These are phyloP conservation scores for Drosophila subpulchrella DNA, from an alignment of 1,140 invertebrate genomes.

Conservation along the genomic window DNA sequence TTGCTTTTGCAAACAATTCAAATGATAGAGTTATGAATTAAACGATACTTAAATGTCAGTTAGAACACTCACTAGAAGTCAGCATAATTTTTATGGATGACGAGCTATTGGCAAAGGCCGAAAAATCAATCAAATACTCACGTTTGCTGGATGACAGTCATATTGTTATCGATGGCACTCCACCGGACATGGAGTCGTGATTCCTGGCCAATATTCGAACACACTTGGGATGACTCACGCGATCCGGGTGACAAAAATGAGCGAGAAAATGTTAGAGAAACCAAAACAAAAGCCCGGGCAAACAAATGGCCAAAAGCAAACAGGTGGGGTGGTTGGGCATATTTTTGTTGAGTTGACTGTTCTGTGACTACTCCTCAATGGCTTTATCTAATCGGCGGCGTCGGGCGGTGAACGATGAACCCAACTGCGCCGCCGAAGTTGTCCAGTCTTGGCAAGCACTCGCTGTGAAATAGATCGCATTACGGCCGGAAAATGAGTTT, in stretches of 20 bases:
- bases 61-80: background rate
- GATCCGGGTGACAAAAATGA: background rate
- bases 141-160: background rate
- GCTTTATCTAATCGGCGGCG: constrained; percentile 50
- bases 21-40: too few relatives aligned
- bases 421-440: constrained; percentile 15
- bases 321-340: constrained; percentile 10
- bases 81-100: background rate
- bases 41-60: background rate
- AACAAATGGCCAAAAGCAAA: constrained; percentile 55
- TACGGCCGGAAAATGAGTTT: constrained; percentile 58
- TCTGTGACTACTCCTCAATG: constrained; percentile 53
- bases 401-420: constrained; percentile 4
- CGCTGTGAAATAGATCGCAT: constrained; percentile 20
- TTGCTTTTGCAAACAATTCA: background rate
- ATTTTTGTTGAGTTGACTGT: constrained; percentile 1
- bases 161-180: constrained; percentile 10
- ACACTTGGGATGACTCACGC: constrained; percentile 20
- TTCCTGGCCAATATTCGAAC: constrained; percentile 7
- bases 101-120: background rate
- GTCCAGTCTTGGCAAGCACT: constrained; percentile 40
- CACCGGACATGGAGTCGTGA: background rate
- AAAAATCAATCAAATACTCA: constrained; percentile 10
- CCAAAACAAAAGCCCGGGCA: constrained; percentile 44
- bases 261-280: constrained; percentile 17